Conservation (phyloP, 2,797 vertebrate genomes). For the Capromys pilorides region DNA sequence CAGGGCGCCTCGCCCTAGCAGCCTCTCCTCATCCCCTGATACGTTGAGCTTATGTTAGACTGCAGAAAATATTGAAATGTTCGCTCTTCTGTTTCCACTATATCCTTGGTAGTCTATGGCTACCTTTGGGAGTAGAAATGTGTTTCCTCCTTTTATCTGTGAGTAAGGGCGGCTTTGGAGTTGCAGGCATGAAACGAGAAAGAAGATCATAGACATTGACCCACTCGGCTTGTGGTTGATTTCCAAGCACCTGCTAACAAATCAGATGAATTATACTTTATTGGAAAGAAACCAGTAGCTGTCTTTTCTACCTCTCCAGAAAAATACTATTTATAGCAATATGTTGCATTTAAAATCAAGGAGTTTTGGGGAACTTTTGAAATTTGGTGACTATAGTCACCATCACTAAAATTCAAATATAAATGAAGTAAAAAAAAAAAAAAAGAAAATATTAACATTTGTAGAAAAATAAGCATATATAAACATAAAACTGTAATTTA, state of each 20-base stretch:
- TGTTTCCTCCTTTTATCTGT: not conserved
- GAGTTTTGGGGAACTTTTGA: slow-evolving; percentile 61
- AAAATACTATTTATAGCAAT: not conserved
- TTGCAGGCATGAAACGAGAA: not conserved
- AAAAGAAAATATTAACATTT: slow-evolving; percentile 59
- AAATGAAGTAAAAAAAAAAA: slow-evolving; percentile 75
- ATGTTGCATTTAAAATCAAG: slow-evolving; percentile 57
- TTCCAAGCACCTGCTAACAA: slow-evolving; percentile 3
- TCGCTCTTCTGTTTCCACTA: not conserved
- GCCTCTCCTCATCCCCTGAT: not conserved
- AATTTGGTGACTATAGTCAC: slow-evolving; percentile 58
- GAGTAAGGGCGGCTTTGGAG: not conserved
- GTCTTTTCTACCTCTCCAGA: slow-evolving; percentile 39
- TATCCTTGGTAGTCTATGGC: not conserved
- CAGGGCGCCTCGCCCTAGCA: not conserved
- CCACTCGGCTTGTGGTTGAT: not conserved
- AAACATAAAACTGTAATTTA: slow-evolving; percentile 28
- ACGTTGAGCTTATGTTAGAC: not conserved
- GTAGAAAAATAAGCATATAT: slow-evolving; percentile 2
- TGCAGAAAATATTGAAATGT: not conserved
- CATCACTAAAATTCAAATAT: slow-evolving; percentile 65
- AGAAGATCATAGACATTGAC: not conserved
- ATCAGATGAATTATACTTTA: not conserved
- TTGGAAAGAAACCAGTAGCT: rapidly evolving
- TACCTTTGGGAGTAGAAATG: not conserved